Evolutionary conservation across 2,113 vertebrate genomes (phyloP).

Genomic region (Scomber scombrus): DNA sequence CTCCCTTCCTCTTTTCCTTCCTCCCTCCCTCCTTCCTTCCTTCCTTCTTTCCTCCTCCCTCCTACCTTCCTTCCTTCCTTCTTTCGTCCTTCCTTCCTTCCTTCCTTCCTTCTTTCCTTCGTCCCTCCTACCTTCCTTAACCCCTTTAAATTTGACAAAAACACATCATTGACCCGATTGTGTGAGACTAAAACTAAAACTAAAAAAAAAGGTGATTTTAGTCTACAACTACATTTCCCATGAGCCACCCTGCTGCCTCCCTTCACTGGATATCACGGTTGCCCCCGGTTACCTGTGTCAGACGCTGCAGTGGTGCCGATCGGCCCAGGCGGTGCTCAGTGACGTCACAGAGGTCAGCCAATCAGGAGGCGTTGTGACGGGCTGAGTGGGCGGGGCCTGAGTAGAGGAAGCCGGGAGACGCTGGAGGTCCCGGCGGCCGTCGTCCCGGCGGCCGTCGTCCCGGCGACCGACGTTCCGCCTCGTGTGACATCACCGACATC

Average conservation of each 20-base stretch:
- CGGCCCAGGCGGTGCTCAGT: conserved; percentile 49
- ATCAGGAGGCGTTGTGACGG: conserved; percentile 53
- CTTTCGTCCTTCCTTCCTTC: too few relatives aligned
- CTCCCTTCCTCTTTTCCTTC: too few relatives aligned
- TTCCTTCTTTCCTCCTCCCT: too few relatives aligned
- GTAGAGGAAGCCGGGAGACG: neutral
- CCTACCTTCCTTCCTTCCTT: too few relatives aligned
- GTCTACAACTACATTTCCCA: neutral
- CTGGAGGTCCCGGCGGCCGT: neutral
- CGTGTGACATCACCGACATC: neutral
- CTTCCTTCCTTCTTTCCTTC: too few relatives aligned
- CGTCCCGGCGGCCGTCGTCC: neutral
- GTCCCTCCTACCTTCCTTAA: too few relatives aligned
- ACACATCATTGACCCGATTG: too few relatives aligned
- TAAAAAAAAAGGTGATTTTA: neutral
- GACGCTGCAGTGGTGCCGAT: conserved; percentile 27
- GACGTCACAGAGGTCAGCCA: conserved; percentile 72
- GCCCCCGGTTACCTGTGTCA: conserved; percentile 58
- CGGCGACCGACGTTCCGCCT: too few relatives aligned
- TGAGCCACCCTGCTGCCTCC: conserved; percentile 11
- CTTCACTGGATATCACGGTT: neutral
- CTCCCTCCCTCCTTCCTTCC: too few relatives aligned
- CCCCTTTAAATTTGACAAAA: too few relatives aligned
- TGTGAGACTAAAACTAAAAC: too few relatives aligned
- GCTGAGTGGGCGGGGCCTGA: conserved; percentile 54